Conservation (phyloP, 2,113 vertebrate genomes). For the Proteles cristata region DNA sequence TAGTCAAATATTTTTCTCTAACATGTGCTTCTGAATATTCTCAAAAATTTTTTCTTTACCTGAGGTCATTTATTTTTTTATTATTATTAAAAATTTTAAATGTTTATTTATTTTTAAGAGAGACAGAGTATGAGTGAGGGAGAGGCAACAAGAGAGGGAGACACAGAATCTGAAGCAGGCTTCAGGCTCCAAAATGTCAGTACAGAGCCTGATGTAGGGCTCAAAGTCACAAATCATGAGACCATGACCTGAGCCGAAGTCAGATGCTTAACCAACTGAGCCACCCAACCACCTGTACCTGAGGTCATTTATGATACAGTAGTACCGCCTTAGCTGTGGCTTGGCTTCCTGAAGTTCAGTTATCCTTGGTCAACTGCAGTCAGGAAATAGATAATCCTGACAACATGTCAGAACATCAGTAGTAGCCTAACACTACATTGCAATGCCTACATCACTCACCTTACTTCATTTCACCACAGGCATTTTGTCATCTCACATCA, state of each 20-base stretch:
- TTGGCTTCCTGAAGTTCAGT: neutral
- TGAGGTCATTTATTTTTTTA: neutral
- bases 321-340: neutral
- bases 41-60: constrained; percentile 33
- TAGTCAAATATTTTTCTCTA: constrained; percentile 10
- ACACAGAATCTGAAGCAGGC: no score
- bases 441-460: neutral
- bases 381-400: neutral
- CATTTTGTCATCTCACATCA: neutral
- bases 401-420: neutral
- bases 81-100: no score
- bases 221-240: no score
- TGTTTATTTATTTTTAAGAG: no score
- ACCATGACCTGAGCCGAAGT: no score
- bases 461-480: neutral
- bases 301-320: neutral
- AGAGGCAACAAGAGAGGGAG: no score
- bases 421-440: neutral
- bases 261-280: no score
- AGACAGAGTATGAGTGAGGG: no score
- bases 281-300: no score
- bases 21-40: neutral
- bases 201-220: no score
- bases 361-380: neutral
- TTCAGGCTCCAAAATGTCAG: no score